Evolutionary conservation across 92 coral and sea anemone species (phyloP), one percentile per base, ranked within the genome.

Genomic region (Heliopora coerulea): DNA sequence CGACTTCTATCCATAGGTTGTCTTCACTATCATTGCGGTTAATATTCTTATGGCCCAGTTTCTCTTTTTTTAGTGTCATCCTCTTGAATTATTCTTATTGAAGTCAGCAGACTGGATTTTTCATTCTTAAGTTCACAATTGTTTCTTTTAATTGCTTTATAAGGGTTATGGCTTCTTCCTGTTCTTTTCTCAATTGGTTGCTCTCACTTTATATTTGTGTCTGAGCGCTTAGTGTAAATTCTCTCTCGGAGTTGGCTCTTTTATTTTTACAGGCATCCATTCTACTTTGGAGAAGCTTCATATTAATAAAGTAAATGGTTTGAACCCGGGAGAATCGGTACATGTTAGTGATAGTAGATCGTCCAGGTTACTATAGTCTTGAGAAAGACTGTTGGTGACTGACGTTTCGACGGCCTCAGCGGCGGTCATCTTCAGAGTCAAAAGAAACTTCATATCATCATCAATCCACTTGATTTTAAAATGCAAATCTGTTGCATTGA

Each of bases 61-160:
- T 68, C 37, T 8, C 59, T 15, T 17, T 32, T 25, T 20, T 70
- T 57, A 3, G 18, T 1, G 26, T 33, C 24, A 23, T 70, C 63
- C 40, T 52, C 63, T 54, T 54, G 77, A 1, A 70, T 8, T 52
- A 70, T 49, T 54, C 50, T 70, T 14, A 52, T 70, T 33, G 58
- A 57, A 15, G 77, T 54, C 23, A 25, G 39, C 14, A 70, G 64
- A 25, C 62, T 52, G 25, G 27, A 52, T 52, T 70, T 70, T 13
- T 70, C 77, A 33, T 26, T 33, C 35, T 52, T 17, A 1, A 70
- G 63, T 31, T 69, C 41, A 23, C 30, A 11, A 68, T 27, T 31
- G 24, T 68, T 14, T 33, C 32, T 30, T 49, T 7, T 8, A 68
- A 56, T 28, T 46, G 32, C 13, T 68, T 69, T 25, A 69, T 50